Conservation (phyloP, 1,140 invertebrate genomes). For the Camponotus pennsylvanicus region DNA sequence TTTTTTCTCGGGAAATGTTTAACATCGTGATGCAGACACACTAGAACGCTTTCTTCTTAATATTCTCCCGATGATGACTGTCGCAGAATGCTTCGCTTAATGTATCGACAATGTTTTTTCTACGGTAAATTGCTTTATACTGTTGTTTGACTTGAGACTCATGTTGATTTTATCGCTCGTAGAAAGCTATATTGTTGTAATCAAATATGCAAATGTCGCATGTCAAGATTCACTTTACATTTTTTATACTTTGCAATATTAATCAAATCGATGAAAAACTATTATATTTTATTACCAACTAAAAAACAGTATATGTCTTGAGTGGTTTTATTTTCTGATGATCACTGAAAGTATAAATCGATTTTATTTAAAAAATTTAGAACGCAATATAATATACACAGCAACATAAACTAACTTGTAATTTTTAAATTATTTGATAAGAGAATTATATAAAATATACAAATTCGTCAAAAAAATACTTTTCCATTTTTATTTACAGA, state of each 20-base stretch:
- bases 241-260: conserved; percentile 54
- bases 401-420: neutral
- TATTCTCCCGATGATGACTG: neutral
- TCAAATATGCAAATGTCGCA: conserved; percentile 34
- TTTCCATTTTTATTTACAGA: conserved; percentile 46
- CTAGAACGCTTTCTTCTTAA: neutral
- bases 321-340: conserved; percentile 14
- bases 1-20: neutral
- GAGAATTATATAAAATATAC: neutral
- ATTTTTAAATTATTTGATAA: neutral
- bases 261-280: conserved; percentile 28
- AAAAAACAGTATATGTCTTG: neutral
- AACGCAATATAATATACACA: neutral
- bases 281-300: conserved; percentile 14
- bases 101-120: conserved; percentile 35
- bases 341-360: conserved; percentile 38
- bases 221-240: conserved; percentile 39
- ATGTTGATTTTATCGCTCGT: conserved; percentile 13
- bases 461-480: neutral
- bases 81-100: neutral
- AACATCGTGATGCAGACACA: neutral
- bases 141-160: conserved; percentile 29
- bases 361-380: neutral
- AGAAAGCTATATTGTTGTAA: conserved; percentile 13
- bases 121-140: conserved; percentile 1